Evolutionary conservation across 2,113 vertebrate genomes (phyloP).

Genomic region (Haemorhous mexicanus): DNA sequence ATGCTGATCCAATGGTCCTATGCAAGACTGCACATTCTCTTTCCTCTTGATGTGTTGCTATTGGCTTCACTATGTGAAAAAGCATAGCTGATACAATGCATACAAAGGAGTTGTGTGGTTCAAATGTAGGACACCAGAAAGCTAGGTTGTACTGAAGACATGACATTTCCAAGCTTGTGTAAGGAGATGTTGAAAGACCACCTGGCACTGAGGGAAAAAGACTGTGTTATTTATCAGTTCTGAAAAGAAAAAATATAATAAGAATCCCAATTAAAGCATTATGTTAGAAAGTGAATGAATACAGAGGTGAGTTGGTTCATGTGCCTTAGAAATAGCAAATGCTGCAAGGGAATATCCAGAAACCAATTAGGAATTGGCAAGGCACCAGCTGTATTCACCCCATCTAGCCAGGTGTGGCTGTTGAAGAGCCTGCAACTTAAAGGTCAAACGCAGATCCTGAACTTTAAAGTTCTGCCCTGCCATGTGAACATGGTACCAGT

Average conservation of each 20-base stretch:
- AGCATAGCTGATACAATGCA: not conserved
- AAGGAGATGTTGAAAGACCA: not conserved
- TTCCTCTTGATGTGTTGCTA: not conserved
- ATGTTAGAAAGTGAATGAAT: not conserved
- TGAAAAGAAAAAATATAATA: not conserved
- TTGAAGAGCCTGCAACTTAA: not conserved
- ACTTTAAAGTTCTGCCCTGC: not conserved
- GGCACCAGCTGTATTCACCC: not conserved
- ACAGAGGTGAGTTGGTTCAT: not conserved
- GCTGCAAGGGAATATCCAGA: not conserved
- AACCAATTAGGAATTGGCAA: not conserved
- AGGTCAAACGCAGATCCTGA: not conserved
- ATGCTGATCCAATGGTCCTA: not conserved
- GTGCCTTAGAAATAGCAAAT: not conserved
- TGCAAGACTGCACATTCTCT: not conserved
- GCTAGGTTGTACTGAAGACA: not conserved
- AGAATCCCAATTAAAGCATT: not conserved
- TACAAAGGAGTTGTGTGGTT: not conserved
- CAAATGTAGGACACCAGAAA: not conserved
- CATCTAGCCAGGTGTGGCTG: not conserved
- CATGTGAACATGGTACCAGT: not conserved
- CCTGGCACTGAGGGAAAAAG: not conserved
- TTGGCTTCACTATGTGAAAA: not conserved
- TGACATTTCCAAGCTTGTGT: rapidly evolving
- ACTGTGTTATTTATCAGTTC: not conserved